Evolutionary conservation across 2,797 vertebrate genomes (phyloP).

Genomic region (Garrulus glandarius): DNA sequence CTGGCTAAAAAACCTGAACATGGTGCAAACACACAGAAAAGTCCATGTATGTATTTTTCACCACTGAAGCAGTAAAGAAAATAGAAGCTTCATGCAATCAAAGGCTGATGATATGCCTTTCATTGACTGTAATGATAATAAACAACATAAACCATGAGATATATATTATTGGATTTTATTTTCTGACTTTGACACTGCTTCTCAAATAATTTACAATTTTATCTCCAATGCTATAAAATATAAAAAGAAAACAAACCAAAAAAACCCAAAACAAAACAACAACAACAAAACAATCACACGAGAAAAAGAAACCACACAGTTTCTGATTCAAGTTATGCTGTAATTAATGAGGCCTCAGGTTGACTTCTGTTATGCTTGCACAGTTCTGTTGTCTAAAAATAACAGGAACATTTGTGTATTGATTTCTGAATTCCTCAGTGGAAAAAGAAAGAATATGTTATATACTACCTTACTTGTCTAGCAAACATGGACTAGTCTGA

Average conservation of each 20-base stretch:
- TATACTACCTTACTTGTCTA: not conserved
- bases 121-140: not conserved
- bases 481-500: not conserved
- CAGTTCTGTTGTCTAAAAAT: not conserved
- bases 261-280: too few relatives aligned
- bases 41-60: not conserved
- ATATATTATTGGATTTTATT: not conserved
- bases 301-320: accelerated
- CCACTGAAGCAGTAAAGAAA: not conserved
- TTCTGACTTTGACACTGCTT: not conserved
- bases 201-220: not conserved
- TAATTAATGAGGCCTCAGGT: not conserved
- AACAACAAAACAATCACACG: too few relatives aligned
- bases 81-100: not conserved
- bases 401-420: not conserved
- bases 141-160: not conserved
- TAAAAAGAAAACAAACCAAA: not conserved
- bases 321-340: not conserved
- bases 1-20: not conserved
- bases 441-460: not conserved
- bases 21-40: not conserved
- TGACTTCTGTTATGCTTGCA: not conserved
- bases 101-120: not conserved
- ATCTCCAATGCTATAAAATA: not conserved
- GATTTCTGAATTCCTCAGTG: not conserved